Base-by-base conservation (phyloP, 2,797 vertebrate species). In the Rhodeus uyekii region DNA sequence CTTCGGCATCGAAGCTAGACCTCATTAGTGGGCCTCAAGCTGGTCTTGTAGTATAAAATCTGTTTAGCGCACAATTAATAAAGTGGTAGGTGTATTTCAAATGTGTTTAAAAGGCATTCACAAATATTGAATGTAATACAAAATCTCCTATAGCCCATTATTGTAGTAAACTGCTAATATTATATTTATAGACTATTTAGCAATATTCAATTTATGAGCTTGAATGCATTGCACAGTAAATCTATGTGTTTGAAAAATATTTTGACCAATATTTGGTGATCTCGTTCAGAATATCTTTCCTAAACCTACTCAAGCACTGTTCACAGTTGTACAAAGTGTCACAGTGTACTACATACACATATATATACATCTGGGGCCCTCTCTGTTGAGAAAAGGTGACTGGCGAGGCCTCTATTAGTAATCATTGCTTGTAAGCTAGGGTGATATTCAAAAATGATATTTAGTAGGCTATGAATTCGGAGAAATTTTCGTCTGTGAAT, bases 41-140 rank as follows among this genome's bases (percentile, higher is more conserved):
- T 89, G 85, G 42, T 83, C 87, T 86, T 38, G 36, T 88, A 81
- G 86, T 89, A 88, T 87, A 90, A 88, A 90, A 89, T 89, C 88
- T 87, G 86, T 91, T 90, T 86, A 89, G 50, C 86, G 89, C 89
- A 42, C 68, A 44, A 46, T 18, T 74, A 39, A 18, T 69, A 3
- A 13, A 38, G 34, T 18, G 50, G 12, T 42, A 68, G 13, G 7
- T 6, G 5, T 16, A 16, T 68, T 27, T 69, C 4, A 58, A 58
- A 58, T 7, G 72, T 12, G 44, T 69, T 58, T 14, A 22, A 42
- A 42, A 69, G 12, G 8, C 24, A 32, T 67, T 39, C 10, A 16
- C 24, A 12, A 71, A 32, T 42, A 24, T 74, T 74, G 58, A 27
- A 39, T 19, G 19, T 58, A 34, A 24, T 12, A 10, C 38, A 46